Evolutionary conservation across 2,888 invertebrate species (phyloP).

Genomic region (Pachycephus smyrnensis): DNA sequence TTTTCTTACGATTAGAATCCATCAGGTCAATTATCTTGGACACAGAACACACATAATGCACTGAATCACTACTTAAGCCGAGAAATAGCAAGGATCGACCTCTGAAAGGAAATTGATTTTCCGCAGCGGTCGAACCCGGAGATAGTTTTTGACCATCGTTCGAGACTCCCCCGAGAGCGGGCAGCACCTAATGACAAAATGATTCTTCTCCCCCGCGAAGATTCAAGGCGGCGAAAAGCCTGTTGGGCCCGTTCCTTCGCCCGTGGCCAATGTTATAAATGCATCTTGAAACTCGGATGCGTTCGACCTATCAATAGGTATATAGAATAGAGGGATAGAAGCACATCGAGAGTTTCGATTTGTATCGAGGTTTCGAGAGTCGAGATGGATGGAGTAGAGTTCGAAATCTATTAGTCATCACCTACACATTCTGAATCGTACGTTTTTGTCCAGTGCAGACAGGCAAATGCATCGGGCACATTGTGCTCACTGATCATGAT

Average conservation of each 20-base stretch:
- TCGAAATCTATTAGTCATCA: conserved; percentile 65
- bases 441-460: conserved; percentile 39
- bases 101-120: not conserved
- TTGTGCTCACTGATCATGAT: conserved; percentile 27
- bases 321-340: not conserved
- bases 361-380: conserved; percentile 47
- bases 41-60: not conserved
- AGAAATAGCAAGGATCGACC: not conserved
- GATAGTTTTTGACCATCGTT: not conserved
- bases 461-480: conserved; percentile 39
- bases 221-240: not conserved
- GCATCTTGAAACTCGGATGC: conserved; percentile 14
- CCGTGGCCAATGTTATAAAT: conserved; percentile 3
- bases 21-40: not conserved
- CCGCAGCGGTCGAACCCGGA: not conserved
- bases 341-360: conserved; percentile 45
- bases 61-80: not conserved
- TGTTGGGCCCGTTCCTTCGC: not conserved
- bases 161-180: not conserved
- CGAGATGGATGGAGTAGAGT: conserved; percentile 49
- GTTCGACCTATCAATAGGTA: conserved; percentile 19
- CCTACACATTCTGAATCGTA: conserved; percentile 46
- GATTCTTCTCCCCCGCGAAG: not conserved
- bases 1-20: not conserved
- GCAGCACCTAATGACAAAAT: not conserved